Conservation (phyloP, 2,113 vertebrate genomes). For the Urocitellus parryii region DNA sequence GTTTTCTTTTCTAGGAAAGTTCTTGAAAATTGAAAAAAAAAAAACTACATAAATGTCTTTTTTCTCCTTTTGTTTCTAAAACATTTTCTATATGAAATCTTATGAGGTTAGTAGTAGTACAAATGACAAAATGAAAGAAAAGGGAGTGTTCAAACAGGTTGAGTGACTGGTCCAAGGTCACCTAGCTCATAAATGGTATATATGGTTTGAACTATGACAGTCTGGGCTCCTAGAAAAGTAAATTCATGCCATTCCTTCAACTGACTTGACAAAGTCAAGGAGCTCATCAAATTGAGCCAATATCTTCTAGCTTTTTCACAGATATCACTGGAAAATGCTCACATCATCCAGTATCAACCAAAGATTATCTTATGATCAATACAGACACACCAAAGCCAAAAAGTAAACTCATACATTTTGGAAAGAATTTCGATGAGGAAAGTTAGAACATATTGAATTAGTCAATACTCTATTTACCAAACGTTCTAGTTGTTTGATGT, state of each 20-base stretch:
- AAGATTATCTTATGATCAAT: background rate
- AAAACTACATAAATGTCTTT: background rate
- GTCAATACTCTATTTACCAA: conserved; percentile 5
- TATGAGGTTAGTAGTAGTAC: background rate
- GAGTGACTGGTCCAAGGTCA: background rate
- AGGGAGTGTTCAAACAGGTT: background rate
- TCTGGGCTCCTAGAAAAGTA: background rate
- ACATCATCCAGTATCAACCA: conserved; percentile 46
- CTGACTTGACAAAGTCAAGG: background rate
- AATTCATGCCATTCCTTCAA: background rate
- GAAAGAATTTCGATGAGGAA: conserved; percentile 48
- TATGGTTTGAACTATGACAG: conserved; percentile 17
- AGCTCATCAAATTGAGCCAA: background rate
- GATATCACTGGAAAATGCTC: conserved; percentile 21
- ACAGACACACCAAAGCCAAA: conserved; percentile 35
- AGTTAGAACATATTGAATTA: conserved; percentile 44
- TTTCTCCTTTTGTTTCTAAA: background rate
- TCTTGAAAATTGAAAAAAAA: conserved; percentile 8
- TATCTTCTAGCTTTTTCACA: conserved; percentile 26
- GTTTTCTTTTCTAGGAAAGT: conserved; percentile 34
- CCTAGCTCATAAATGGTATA: background rate
- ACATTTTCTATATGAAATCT: background rate
- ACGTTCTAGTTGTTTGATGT: background rate
- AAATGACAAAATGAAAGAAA: background rate
- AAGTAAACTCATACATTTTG: background rate